phyloP scores from a whole-genome alignment of 1,140 invertebrate genomes.

The Calycopis cecrops region DNA sequence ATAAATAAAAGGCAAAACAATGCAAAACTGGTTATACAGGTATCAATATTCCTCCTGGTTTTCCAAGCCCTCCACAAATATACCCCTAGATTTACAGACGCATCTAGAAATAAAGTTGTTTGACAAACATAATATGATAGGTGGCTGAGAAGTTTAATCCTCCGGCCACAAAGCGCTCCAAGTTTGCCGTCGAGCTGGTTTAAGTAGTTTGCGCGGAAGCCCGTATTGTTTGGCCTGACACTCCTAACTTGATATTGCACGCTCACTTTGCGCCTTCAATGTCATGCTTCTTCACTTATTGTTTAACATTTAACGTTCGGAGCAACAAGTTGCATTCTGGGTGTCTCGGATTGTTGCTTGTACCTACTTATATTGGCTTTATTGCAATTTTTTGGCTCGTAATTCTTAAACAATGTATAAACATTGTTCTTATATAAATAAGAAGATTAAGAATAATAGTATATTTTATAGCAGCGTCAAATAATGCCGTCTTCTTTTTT shows the following conservation, averaged over 20 bases:
- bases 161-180: conserved; percentile 21
- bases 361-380: too few relatives aligned
- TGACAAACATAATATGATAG: not conserved
- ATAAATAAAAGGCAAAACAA: too few relatives aligned
- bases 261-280: conserved; percentile 61
- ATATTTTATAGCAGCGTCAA: too few relatives aligned
- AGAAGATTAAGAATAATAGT: too few relatives aligned
- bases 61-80: too few relatives aligned
- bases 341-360: conserved; percentile 27
- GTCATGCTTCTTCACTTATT: conserved; percentile 37
- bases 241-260: conserved; percentile 59
- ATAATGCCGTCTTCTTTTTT: too few relatives aligned
- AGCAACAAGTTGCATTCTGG: conserved; percentile 41
- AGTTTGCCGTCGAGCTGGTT: conserved; percentile 42
- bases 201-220: conserved; percentile 64
- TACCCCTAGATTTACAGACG: too few relatives aligned
- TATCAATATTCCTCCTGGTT: too few relatives aligned
- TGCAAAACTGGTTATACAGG: too few relatives aligned
- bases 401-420: too few relatives aligned
- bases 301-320: conserved; percentile 44
- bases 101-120: not conserved
- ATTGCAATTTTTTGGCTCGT: too few relatives aligned
- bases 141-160: not conserved
- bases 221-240: conserved; percentile 42
- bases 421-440: too few relatives aligned